Conservation (phyloP, 30 jellyfish, hydroid and myxozoan genomes). For the Aurelia coerulea region DNA sequence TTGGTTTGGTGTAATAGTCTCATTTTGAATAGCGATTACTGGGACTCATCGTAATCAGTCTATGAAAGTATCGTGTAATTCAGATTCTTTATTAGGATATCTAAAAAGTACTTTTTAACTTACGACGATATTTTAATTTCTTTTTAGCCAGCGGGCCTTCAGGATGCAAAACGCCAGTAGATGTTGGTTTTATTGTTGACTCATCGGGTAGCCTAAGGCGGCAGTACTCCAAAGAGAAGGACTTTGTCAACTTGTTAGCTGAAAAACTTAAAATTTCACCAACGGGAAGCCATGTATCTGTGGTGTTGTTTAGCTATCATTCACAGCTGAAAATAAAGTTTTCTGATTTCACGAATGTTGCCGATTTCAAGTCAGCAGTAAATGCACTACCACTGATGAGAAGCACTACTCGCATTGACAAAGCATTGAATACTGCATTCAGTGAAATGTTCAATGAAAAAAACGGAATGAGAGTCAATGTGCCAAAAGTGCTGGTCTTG, state of each 20-base stretch:
- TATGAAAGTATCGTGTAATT: too few relatives aligned
- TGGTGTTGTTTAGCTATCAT: constrained; percentile 70
- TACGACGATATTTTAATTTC: too few relatives aligned
- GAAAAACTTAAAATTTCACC: constrained; percentile 31
- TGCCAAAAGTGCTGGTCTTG: constrained; percentile 50
- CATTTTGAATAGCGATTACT: too few relatives aligned
- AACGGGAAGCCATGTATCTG: constrained; percentile 76
- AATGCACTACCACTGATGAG: constrained; percentile 57
- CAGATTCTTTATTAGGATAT: too few relatives aligned
- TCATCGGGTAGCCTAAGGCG: constrained; percentile 74
- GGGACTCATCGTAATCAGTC: too few relatives aligned
- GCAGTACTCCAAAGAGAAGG: constrained; percentile 61
- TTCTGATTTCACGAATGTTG: constrained; percentile 43
- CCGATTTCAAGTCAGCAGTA: constrained; percentile 52
- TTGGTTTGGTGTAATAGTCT: too few relatives aligned
- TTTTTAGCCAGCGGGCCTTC: not conserved
- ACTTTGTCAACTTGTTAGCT: constrained; percentile 61
- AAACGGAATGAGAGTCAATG: constrained; percentile 61
- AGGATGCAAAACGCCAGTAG: constrained; percentile 60
- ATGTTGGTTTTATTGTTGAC: constrained; percentile 69
- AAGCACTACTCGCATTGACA: constrained; percentile 68
- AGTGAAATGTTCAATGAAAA: constrained; percentile 53
- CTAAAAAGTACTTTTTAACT: too few relatives aligned
- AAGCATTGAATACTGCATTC: constrained; percentile 53
- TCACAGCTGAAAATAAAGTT: constrained; percentile 76